phyloP scores from a whole-genome alignment of 2,113 vertebrate genomes.

The Limanda limanda region DNA sequence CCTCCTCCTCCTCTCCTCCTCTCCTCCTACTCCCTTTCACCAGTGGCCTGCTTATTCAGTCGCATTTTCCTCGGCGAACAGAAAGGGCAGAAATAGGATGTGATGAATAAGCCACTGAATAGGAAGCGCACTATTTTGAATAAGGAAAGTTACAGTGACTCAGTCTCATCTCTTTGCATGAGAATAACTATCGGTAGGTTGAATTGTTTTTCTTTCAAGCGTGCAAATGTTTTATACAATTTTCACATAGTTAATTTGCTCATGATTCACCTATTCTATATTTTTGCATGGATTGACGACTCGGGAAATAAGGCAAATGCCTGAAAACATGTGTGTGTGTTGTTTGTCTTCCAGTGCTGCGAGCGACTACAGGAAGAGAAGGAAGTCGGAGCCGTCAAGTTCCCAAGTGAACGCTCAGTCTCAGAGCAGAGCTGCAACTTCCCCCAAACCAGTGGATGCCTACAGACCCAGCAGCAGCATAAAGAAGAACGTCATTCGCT shows the following conservation, averaged over 20 bases:
- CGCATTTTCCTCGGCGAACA: conserved; percentile 57
- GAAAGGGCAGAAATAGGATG: conserved; percentile 50
- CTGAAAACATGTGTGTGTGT: not conserved
- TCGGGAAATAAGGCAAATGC: not conserved
- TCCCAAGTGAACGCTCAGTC: conserved; percentile 82
- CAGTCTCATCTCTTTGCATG: not conserved
- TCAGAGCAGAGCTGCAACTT: conserved; percentile 76
- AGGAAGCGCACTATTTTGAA: conserved; percentile 20
- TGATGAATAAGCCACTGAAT: conserved; percentile 60
- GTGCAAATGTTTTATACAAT: no score
- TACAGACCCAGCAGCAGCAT: conserved; percentile 85
- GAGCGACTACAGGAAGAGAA: conserved; percentile 94
- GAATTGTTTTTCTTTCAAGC: no score
- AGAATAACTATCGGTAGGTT: not conserved
- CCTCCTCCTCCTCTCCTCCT: conserved; percentile 8
- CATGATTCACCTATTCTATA: no score
- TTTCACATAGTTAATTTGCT: no score
- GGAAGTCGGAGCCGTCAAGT: conserved; percentile 95
- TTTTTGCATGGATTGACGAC: not conserved
- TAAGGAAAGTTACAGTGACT: not conserved
- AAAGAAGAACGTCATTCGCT: conserved; percentile 88
- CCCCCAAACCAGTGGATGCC: conserved; percentile 78
- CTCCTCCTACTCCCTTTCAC: conserved; percentile 61
- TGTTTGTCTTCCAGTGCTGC: conserved; percentile 82
- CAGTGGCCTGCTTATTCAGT: conserved; percentile 66